Evolutionary conservation across 2,113 vertebrate genomes (phyloP).

Genomic region (Myotis davidii): DNA sequence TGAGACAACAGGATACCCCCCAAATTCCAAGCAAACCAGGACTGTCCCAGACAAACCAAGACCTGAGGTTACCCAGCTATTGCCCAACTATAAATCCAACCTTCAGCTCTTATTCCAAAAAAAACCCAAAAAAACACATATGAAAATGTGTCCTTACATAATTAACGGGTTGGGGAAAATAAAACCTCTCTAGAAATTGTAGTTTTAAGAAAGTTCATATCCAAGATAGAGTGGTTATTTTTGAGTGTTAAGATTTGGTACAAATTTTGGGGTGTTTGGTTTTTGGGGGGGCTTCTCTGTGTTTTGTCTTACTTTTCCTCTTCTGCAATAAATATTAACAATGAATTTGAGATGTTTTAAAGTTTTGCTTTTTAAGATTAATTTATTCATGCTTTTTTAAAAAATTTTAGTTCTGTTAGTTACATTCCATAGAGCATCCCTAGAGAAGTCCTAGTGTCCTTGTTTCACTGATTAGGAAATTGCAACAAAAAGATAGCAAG

Average conservation of each 20-base stretch:
- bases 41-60: not conserved
- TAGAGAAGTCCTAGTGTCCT: not conserved
- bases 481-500: not conserved
- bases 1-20: not conserved
- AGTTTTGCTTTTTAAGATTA: conserved; percentile 23
- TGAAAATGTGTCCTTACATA: conserved; percentile 30
- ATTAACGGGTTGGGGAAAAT: not conserved
- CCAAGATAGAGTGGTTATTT: conserved; percentile 40
- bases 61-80: conserved; percentile 5
- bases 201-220: conserved; percentile 44
- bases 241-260: conserved; percentile 22
- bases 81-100: conserved; percentile 37
- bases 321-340: conserved; percentile 7
- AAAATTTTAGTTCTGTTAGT: not conserved
- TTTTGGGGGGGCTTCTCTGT: not conserved
- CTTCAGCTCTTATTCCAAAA: conserved; percentile 9
- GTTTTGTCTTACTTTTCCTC: not conserved
- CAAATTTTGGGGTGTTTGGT: not conserved
- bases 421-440: not conserved
- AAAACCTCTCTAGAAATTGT: not conserved
- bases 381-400: not conserved
- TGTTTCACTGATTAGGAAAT: conserved; percentile 39
- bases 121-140: not conserved
- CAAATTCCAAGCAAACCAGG: not conserved
- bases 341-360: not conserved